Evolutionary conservation across 2,113 vertebrate species (phyloP).

Genomic region (Amphilophus citrinellus): DNA sequence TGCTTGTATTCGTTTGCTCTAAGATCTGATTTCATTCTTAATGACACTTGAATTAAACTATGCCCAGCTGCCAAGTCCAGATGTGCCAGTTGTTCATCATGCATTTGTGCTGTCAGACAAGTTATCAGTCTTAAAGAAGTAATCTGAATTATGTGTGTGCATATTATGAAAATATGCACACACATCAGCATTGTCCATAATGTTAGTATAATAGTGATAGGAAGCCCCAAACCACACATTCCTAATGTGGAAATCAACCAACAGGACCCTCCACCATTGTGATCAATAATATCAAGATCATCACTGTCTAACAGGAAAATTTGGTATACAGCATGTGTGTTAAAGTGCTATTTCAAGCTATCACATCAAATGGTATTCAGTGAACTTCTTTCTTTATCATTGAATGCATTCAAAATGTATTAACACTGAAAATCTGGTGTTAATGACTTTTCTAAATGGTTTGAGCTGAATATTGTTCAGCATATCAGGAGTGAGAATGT

Average conservation of each 20-base stretch:
- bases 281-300: neutral
- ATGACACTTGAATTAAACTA: conserved; percentile 12
- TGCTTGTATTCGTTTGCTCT: neutral
- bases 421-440: no score
- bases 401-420: neutral
- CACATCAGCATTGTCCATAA: neutral
- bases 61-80: neutral
- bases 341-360: neutral
- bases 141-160: neutral
- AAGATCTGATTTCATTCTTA: neutral
- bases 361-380: neutral
- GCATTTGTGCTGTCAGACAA: neutral
- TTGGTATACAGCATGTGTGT: neutral
- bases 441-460: no score
- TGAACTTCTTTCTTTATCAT: neutral
- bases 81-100: conserved; percentile 10
- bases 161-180: neutral
- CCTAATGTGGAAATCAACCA: neutral
- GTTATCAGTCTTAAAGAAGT: neutral
- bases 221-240: neutral
- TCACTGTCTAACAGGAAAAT: neutral
- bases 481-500: no score
- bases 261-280: neutral
- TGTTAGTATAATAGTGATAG: neutral
- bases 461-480: no score